Conservation (phyloP, 1,140 invertebrate genomes). For the Coptotermes formosanus region DNA sequence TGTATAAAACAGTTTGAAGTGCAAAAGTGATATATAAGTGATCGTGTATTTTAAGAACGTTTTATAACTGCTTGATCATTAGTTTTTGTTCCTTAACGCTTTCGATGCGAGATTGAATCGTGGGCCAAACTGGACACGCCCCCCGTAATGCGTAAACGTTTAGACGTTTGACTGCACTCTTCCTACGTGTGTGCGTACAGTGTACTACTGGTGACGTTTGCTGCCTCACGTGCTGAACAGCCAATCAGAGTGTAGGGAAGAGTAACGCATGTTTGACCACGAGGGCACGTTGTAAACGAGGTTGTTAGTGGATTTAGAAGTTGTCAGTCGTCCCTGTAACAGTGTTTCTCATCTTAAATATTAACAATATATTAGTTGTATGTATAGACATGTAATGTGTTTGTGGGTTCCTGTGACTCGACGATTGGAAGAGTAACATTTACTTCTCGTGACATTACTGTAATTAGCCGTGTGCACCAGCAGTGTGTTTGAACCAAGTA, state of each 20-base stretch:
- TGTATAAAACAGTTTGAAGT: background rate
- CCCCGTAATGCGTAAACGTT: background rate
- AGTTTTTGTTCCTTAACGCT: background rate
- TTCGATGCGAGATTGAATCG: background rate
- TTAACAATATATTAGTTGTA: too few species aligned
- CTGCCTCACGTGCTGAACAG: slow-evolving; percentile 1
- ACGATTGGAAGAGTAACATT: background rate
- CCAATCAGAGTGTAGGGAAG: background rate
- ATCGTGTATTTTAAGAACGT: background rate
- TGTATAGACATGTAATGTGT: too few species aligned
- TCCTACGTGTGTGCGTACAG: background rate
- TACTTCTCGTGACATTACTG: background rate
- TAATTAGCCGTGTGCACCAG: background rate
- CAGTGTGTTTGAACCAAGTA: background rate
- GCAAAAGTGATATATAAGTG: slow-evolving; percentile 1
- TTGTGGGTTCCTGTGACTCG: background rate
- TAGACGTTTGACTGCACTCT: background rate
- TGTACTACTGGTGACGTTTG: slow-evolving; percentile 10
- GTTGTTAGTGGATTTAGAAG: background rate
- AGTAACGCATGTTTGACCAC: background rate
- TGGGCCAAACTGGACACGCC: background rate
- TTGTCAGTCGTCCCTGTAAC: background rate
- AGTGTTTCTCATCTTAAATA: background rate
- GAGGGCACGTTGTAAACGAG: background rate
- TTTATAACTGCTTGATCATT: background rate